phyloP scores from a whole-genome alignment of 2,888 invertebrate species.

The Morpho deidamia region DNA sequence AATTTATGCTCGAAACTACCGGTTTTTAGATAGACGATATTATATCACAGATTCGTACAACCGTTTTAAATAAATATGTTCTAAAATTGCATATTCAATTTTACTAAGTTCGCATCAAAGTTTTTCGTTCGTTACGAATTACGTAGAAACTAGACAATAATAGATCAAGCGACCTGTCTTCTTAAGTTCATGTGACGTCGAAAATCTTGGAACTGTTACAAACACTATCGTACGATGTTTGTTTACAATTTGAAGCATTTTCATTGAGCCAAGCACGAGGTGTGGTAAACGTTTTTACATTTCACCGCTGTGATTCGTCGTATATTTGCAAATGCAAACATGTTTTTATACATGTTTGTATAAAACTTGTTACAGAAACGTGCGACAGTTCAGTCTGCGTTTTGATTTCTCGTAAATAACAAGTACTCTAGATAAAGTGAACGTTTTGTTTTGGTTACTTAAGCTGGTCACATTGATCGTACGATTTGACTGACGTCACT shows the following conservation, averaged over 20 bases:
- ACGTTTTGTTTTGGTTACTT: constrained; percentile 39
- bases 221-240: constrained; percentile 58
- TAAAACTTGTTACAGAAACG: constrained; percentile 34
- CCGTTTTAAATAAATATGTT: too few relatives aligned
- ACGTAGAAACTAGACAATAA: neutral
- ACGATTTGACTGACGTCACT: constrained; percentile 57
- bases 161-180: constrained; percentile 1
- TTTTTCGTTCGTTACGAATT: neutral
- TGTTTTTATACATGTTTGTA: constrained; percentile 52
- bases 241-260: constrained; percentile 42
- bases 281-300: constrained; percentile 35
- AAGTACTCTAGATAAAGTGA: constrained; percentile 13
- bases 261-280: constrained; percentile 45
- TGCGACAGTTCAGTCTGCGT: constrained; percentile 28
- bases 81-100: neutral
- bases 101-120: neutral
- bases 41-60: too few relatives aligned
- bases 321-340: constrained; percentile 37
- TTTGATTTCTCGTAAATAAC: constrained; percentile 24
- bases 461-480: constrained; percentile 54
- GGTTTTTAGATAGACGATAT: too few relatives aligned
- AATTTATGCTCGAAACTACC: too few relatives aligned
- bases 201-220: constrained; percentile 39
- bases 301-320: constrained; percentile 18
- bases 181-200: constrained; percentile 9